phyloP scores from a whole-genome alignment of 2,888 invertebrate species.

The Willowsia nigromaculata region DNA sequence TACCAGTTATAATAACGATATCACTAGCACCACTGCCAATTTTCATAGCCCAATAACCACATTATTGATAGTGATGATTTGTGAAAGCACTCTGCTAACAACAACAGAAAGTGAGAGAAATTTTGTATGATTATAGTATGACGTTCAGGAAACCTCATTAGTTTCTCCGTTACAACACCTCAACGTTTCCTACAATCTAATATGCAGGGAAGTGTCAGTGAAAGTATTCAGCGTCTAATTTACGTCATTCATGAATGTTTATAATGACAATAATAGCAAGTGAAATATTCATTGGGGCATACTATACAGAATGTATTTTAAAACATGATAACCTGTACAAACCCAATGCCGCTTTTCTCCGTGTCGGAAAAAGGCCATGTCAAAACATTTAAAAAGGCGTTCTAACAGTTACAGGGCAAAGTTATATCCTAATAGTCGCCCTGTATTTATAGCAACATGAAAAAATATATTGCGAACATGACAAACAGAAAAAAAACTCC shows the following conservation, averaged over 20 bases:
- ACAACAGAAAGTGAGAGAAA: background rate
- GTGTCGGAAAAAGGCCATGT: background rate
- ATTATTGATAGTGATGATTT: slow-evolving; percentile 24
- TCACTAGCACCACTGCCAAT: slow-evolving; percentile 23
- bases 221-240: slow-evolving; percentile 41
- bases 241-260: slow-evolving; percentile 41
- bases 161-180: background rate
- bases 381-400: background rate
- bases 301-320: background rate
- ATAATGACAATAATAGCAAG: background rate
- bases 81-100: background rate
- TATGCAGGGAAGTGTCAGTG: background rate
- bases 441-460: background rate
- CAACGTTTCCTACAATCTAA: background rate
- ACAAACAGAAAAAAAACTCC: background rate
- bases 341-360: background rate
- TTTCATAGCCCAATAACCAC: slow-evolving; percentile 63
- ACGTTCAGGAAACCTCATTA: background rate
- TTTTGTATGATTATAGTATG: background rate
- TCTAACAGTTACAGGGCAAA: background rate
- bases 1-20: no score
- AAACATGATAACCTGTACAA: background rate
- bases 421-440: background rate
- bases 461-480: background rate
- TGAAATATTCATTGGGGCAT: background rate